Evolutionary conservation across 2,113 vertebrate genomes (phyloP).

Genomic region (Anser brachyrhynchus): DNA sequence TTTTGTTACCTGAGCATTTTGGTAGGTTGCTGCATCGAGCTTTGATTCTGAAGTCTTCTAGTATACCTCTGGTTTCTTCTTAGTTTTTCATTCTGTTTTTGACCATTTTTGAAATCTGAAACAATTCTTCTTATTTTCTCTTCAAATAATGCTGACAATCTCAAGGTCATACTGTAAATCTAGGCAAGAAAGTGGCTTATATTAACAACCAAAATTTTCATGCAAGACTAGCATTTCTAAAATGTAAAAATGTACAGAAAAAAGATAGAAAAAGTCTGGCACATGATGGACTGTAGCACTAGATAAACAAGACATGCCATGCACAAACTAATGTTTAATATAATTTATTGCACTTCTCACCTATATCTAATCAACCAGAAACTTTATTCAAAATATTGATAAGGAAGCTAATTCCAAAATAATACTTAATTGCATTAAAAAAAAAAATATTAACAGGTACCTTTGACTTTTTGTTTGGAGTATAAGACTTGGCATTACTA

Average conservation of each 20-base stretch:
- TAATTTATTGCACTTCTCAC: background rate
- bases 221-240: background rate
- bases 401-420: background rate
- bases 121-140: slow-evolving; percentile 90
- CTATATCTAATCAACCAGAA: background rate
- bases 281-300: background rate
- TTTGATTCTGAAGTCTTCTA: slow-evolving; percentile 81
- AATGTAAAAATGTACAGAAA: background rate
- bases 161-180: slow-evolving; percentile 99
- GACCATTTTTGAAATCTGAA: slow-evolving; percentile 90
- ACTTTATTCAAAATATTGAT: background rate
- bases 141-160: slow-evolving; percentile 93
- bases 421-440: background rate
- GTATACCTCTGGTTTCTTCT: slow-evolving; percentile 86
- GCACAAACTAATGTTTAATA: background rate
- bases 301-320: background rate
- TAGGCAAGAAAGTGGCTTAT: slow-evolving; percentile 46
- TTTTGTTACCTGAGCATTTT: slow-evolving; percentile 71
- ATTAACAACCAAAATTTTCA: slow-evolving; percentile 25
- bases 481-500: slow-evolving; percentile 94
- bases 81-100: slow-evolving; percentile 88
- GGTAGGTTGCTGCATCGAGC: slow-evolving; percentile 45
- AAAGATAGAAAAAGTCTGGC: background rate
- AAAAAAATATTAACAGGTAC: slow-evolving; percentile 66
- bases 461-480: slow-evolving; percentile 97